Percentiles rank a stretch among this genome's conserved stretches.
phyloP scores from a whole-genome alignment of 2,113 vertebrate genomes.

The Catharus fuscescens region DNA sequence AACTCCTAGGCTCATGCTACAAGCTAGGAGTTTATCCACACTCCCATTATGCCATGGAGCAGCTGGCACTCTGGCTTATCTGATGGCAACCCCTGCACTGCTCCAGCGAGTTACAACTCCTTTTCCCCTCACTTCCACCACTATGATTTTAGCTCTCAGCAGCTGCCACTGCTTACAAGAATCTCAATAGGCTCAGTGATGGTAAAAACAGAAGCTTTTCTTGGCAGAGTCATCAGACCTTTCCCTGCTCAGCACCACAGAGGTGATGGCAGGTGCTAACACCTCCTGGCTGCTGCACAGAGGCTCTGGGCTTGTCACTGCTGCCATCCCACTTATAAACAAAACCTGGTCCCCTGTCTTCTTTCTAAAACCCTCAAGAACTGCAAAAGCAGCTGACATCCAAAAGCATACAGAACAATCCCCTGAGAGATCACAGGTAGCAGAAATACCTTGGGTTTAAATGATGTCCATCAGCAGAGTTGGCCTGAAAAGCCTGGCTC shows the following conservation, averaged over 20 bases:
- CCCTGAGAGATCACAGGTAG: not conserved
- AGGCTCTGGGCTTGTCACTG: not conserved
- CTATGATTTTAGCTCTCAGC: not conserved
- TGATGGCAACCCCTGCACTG: not conserved
- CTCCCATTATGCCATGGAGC: not conserved
- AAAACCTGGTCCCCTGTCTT: not conserved
- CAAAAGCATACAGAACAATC: not conserved
- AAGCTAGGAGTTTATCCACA: not conserved
- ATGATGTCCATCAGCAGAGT: not conserved
- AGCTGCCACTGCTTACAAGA: not conserved
- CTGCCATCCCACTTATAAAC: not conserved
- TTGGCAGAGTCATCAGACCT: not conserved
- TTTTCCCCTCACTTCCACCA: not conserved
- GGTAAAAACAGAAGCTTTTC: not conserved
- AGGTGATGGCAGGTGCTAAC: slow-evolving; percentile 8
- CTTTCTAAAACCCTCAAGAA: not conserved
- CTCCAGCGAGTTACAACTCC: not conserved
- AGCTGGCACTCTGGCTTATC: not conserved
- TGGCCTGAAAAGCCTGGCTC: not conserved
- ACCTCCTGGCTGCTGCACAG: not conserved
- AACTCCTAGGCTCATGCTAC: not conserved
- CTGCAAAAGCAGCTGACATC: not conserved
- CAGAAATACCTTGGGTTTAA: not conserved
- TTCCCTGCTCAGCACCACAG: not conserved
- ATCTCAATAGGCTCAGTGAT: not conserved